phyloP scores from a whole-genome alignment of 2,113 vertebrate genomes.

The Plecturocebus donacophilus region DNA sequence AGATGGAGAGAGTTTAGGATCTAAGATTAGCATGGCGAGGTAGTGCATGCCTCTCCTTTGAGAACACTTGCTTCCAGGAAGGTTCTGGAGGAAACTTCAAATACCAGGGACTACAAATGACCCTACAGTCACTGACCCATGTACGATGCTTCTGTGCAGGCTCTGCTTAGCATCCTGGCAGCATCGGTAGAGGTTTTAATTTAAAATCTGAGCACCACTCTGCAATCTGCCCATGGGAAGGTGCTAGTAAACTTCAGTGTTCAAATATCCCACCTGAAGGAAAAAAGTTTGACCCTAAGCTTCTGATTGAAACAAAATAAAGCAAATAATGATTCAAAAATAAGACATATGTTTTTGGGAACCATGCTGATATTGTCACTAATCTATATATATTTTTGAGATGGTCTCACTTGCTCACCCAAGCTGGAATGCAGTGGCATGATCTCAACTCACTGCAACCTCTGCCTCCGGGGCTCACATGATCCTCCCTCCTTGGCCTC shows the following conservation, averaged over 20 bases:
- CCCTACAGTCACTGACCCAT: background rate
- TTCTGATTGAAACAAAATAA: background rate
- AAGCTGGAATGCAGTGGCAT: no score
- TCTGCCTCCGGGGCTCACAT: no score
- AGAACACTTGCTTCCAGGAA: background rate
- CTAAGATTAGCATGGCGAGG: background rate
- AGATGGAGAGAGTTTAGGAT: background rate
- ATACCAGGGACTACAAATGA: no score
- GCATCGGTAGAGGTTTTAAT: no score
- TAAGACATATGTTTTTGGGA: background rate
- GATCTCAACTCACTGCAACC: no score
- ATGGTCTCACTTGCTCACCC: no score
- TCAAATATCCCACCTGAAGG: background rate
- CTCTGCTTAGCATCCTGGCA: background rate
- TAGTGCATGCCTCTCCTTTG: background rate
- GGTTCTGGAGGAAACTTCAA: background rate
- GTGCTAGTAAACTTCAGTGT: background rate
- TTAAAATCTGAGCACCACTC: background rate
- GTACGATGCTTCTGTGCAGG: rapidly evolving
- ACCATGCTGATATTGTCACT: background rate
- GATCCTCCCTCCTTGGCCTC: no score
- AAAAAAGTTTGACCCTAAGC: background rate
- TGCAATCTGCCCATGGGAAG: background rate
- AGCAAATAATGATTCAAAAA: background rate
- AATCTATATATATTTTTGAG: no score